phyloP scores from a whole-genome alignment of 2,797 vertebrate species.

The Danio tinwini region DNA sequence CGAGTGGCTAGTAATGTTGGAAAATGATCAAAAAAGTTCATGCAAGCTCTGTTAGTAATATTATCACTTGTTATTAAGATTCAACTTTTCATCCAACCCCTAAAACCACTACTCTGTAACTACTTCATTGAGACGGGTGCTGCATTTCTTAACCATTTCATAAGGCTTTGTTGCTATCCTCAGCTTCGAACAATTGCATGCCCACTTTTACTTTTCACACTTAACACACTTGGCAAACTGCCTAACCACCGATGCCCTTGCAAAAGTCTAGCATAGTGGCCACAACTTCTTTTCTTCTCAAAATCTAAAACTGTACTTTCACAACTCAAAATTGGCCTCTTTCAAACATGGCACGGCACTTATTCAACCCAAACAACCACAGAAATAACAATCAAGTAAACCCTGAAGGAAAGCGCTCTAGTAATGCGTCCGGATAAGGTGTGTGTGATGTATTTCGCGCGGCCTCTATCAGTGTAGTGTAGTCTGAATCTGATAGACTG shows the following conservation, averaged over 20 bases:
- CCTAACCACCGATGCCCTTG: neutral
- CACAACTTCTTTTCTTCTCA: neutral
- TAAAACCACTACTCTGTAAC: neutral
- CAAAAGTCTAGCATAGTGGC: neutral
- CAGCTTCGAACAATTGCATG: no score
- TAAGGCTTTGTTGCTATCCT: no score
- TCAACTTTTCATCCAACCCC: neutral
- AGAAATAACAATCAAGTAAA: conserved; percentile 1
- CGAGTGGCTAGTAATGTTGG: no score
- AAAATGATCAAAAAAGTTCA: no score
- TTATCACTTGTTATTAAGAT: conserved; percentile 3
- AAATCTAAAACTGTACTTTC: neutral
- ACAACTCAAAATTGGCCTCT: neutral
- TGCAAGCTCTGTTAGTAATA: no score
- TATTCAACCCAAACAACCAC: neutral
- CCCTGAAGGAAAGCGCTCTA: neutral
- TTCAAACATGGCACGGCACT: neutral
- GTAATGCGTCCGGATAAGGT: neutral
- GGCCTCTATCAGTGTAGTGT: neutral
- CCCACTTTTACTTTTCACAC: no score
- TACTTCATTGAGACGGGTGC: neutral
- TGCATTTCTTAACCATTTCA: no score
- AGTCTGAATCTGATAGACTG: conserved; percentile 24
- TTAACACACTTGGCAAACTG: no score
- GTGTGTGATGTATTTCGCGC: neutral